A percentile compares a stretch with the other conserved stretches of the same genome.
Evolutionary conservation across 1,140 invertebrate genomes (phyloP).

Genomic region (Plectus sambesii): DNA sequence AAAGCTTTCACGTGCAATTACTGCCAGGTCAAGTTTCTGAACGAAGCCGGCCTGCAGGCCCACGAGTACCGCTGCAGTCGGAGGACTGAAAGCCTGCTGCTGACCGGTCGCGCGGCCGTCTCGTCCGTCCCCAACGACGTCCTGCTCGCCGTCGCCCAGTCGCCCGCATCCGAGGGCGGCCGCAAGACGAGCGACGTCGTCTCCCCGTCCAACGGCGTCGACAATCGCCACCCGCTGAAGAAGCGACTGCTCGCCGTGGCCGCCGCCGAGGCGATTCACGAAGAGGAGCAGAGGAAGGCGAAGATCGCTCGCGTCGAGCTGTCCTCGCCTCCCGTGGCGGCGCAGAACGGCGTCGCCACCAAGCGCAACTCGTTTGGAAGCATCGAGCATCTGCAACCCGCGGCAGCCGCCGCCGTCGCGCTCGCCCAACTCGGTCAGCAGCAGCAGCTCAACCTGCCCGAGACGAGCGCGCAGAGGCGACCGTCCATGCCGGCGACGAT

Average conservation of each 20-base stretch:
- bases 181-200: neutral
- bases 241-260: slow-evolving; percentile 7
- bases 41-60: slow-evolving; percentile 7
- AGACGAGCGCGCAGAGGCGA: too few species aligned
- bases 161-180: neutral
- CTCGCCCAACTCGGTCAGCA: slow-evolving; percentile 5
- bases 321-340: neutral
- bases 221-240: slow-evolving; percentile 5
- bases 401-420: neutral
- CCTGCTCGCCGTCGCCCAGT: neutral
- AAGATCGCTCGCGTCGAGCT: slow-evolving; percentile 1
- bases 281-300: slow-evolving; percentile 4
- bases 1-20: neutral
- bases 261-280: neutral
- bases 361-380: neutral
- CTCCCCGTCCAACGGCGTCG: neutral
- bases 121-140: neutral
- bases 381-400: slow-evolving; percentile 2
- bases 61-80: slow-evolving; percentile 1
- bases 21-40: slow-evolving; percentile 6
- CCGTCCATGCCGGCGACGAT: too few species aligned
- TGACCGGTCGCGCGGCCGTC: neutral
- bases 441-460: neutral
- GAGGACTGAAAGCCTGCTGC: neutral
- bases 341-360: slow-evolving; percentile 2